Evolutionary conservation across 2,888 invertebrate genomes (phyloP).

Genomic region (Lasioglossum lativentre): DNA sequence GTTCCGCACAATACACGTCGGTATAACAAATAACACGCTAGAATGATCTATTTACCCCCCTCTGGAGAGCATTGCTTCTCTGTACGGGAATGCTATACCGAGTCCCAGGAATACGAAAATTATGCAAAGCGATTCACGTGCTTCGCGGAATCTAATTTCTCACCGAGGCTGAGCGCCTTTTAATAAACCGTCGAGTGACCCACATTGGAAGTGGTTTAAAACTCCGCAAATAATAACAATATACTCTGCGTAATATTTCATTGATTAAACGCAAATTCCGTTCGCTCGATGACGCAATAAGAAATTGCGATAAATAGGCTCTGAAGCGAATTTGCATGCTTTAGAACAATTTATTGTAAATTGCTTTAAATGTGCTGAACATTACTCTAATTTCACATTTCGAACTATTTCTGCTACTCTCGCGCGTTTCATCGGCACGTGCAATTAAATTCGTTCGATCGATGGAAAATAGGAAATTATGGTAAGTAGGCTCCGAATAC

Average conservation of each 20-base stretch:
- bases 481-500: background rate
- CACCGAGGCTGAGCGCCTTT: background rate
- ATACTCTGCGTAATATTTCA: background rate
- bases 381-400: background rate
- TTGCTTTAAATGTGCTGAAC: background rate
- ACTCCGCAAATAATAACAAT: background rate
- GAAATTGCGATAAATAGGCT: background rate
- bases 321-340: background rate
- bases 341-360: background rate
- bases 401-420: background rate
- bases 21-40: background rate
- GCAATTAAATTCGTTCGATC: background rate
- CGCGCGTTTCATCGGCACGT: background rate
- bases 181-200: background rate
- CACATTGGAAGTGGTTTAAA: background rate
- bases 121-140: constrained; percentile 1
- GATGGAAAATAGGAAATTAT: background rate
- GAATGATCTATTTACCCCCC: background rate
- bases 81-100: background rate
- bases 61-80: background rate
- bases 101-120: constrained; percentile 10
- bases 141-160: background rate
- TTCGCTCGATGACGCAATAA: background rate
- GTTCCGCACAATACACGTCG: background rate
- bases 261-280: background rate